Conservation (phyloP, 1,140 invertebrate genomes). For the Daktulosphaira vitifoliae region DNA sequence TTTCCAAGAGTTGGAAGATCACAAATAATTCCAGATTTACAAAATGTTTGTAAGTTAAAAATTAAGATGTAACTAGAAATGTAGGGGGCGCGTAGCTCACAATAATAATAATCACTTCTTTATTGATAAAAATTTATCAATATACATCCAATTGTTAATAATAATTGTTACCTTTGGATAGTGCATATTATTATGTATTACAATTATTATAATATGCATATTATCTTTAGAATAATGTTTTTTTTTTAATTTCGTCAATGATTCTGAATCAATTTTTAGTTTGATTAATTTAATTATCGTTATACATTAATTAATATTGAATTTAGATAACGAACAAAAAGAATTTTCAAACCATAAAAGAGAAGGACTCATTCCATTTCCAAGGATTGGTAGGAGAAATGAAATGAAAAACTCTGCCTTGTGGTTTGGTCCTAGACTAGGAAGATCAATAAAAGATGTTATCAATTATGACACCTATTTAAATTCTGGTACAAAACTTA, state of each 20-base stretch:
- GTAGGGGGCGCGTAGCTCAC: too few relatives aligned
- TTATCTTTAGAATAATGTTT: too few relatives aligned
- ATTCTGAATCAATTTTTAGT: too few relatives aligned
- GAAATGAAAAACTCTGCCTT: not conserved
- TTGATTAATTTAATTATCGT: too few relatives aligned
- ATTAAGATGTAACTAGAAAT: too few relatives aligned
- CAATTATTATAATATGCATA: too few relatives aligned
- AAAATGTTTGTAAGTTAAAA: conserved; percentile 9
- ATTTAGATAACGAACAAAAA: conserved; percentile 16
- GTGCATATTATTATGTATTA: too few relatives aligned
- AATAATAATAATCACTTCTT: too few relatives aligned
- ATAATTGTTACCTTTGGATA: too few relatives aligned
- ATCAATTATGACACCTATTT: not conserved
- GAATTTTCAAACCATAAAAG: conserved; percentile 12
- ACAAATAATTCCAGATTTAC: not conserved
- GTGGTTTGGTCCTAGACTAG: conserved; percentile 26
- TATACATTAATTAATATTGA: too few relatives aligned
- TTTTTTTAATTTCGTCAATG: too few relatives aligned
- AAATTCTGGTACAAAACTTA: conserved; percentile 2
- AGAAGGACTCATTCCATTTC: conserved; percentile 33
- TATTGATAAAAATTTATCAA: not conserved
- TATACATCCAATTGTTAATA: not conserved
- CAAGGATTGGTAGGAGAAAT: conserved; percentile 28
- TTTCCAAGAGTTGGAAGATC: conserved; percentile 34
- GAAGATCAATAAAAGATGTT: not conserved